Conservation (phyloP, 2,797 vertebrate species). For the Hydrolagus colliei region DNA sequence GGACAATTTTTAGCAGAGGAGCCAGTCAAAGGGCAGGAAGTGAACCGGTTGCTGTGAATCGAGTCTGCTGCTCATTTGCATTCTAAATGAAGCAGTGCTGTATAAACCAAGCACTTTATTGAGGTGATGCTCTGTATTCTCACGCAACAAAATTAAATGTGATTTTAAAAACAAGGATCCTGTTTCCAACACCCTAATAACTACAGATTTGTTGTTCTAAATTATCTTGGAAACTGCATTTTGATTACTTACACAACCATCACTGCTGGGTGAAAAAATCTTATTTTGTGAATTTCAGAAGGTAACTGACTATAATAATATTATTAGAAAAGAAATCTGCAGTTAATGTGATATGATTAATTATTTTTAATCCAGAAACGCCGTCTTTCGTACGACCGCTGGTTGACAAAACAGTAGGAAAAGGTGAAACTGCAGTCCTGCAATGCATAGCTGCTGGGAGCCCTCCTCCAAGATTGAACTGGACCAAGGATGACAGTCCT, state of each 20-base stretch:
- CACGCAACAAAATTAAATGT: background rate
- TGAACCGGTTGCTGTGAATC: no score
- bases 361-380: constrained; percentile 64
- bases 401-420: constrained; percentile 79
- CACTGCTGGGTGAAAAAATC: background rate
- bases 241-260: background rate
- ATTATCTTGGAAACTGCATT: background rate
- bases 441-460: constrained; percentile 92
- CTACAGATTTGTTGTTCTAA: background rate
- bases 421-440: constrained; percentile 85
- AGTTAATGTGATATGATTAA: background rate
- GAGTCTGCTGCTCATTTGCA: no score
- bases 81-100: no score
- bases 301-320: background rate
- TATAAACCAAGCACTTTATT: no score
- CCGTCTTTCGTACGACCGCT: constrained; percentile 84
- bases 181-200: background rate
- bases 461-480: constrained; percentile 80
- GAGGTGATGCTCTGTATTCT: no score
- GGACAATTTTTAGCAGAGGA: no score
- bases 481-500: constrained; percentile 91
- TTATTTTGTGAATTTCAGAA: background rate
- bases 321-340: no score
- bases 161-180: background rate
- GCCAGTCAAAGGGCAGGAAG: no score